Base-by-base conservation (phyloP, 2,797 vertebrate genomes). In the Rousettus madagascariensis region DNA sequence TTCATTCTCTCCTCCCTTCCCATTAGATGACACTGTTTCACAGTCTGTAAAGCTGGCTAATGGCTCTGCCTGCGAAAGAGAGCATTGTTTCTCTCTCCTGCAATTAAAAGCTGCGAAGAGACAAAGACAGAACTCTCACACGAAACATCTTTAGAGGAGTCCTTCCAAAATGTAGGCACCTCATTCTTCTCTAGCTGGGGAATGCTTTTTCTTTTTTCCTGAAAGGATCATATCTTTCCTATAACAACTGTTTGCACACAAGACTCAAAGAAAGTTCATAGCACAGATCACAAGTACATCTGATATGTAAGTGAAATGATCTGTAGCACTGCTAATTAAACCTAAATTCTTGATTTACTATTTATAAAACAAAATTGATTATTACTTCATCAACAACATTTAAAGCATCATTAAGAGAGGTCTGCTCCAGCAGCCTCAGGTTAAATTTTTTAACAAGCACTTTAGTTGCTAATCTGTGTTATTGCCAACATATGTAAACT, bases 331-430 rank as follows among this genome's bases (percentile, higher is more conserved):
- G 98, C 98, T 99, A 99, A 99, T 99, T 99, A 97, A 98, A 98
- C 98, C 98, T 98, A 98, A 99, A 99, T 98, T 99, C 98, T 98
- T 98, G 99, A 99, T 98, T 99, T 99, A 97, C 98, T 98, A 98
- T 99, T 99, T 99, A 99, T 99, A 98, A 99, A 99, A 98, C 98
- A 99, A 99, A 99, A 99, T 98, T 98, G 99, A 99, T 99, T 99
- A 99, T 99, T 99, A 99, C 99, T 99, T 98, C 99, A 99, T 99
- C 99, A 99, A 99, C 99, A 99, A 99, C 99, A 99, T 99, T 99
- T 99, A 99, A 98, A 99, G 98, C 98, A 99, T 99, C 99, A 99
- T 99, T 99, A 99, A 98, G 98, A 99, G 98, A 99, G 98, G 99
- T 99, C 98, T 99, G 98, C 98, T 98, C 98, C 97, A 98, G 98